phyloP scores from a whole-genome alignment of 2,113 vertebrate genomes.

The Passer montanus region DNA sequence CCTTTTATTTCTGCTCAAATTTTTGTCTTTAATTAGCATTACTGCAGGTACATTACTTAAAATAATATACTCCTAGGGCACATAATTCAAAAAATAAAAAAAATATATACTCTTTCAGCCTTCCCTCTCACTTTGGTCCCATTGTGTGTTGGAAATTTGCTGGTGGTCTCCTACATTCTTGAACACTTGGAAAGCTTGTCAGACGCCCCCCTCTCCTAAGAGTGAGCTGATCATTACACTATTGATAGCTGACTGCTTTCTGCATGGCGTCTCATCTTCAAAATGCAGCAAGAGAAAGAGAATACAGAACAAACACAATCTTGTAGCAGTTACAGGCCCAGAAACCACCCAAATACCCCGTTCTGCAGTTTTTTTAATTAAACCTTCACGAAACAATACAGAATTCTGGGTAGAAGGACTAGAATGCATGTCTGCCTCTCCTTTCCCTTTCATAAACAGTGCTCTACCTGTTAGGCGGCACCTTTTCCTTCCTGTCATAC shows the following conservation, averaged over 20 bases:
- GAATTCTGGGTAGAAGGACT: background rate
- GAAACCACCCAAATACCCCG: background rate
- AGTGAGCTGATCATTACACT: background rate
- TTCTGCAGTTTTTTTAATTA: background rate
- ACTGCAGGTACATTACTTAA: background rate
- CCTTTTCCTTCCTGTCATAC: conserved; percentile 8
- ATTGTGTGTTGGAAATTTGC: background rate
- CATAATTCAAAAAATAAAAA: background rate
- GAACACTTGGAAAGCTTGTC: background rate
- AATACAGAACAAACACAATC: background rate
- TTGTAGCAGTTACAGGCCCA: background rate
- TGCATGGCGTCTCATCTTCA: background rate
- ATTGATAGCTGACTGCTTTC: background rate
- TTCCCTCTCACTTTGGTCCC: background rate
- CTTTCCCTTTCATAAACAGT: background rate
- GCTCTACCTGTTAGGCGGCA: background rate
- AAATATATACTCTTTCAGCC: background rate
- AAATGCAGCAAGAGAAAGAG: background rate
- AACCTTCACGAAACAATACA: background rate
- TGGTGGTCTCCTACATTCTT: background rate
- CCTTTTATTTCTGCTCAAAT: background rate
- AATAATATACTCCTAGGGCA: background rate
- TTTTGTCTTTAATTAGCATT: background rate
- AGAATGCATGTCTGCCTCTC: background rate
- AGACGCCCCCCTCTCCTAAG: background rate